phyloP scores from a whole-genome alignment of 1,140 invertebrate species.

The Bacillus rossius region DNA sequence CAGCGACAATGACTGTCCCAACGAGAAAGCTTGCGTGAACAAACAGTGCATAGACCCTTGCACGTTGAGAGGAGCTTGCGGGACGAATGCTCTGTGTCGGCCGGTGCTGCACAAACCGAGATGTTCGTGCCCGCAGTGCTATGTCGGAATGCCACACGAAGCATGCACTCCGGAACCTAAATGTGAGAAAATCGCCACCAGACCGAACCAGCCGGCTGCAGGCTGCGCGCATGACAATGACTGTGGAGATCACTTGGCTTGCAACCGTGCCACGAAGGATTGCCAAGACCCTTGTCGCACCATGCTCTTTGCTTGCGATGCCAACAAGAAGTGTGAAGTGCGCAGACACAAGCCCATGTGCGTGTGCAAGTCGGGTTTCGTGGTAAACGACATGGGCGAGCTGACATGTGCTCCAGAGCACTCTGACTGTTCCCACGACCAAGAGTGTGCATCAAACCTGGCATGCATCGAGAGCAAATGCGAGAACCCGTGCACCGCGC shows the following conservation, averaged over 20 bases:
- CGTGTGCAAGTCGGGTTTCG: constrained; percentile 82
- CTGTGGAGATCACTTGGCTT: constrained; percentile 47
- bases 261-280: constrained; percentile 56
- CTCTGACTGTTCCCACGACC: constrained; percentile 69
- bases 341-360: constrained; percentile 77
- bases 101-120: constrained; percentile 74
- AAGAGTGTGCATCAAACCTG: constrained; percentile 79
- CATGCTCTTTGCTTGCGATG: constrained; percentile 55
- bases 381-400: constrained; percentile 77
- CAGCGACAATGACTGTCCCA: constrained; percentile 83
- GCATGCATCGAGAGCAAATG: constrained; percentile 77
- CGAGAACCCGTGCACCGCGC: constrained; percentile 72
- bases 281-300: constrained; percentile 73
- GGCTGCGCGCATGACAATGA: constrained; percentile 11
- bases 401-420: constrained; percentile 73
- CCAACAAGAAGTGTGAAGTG: constrained; percentile 83
- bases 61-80: constrained; percentile 78
- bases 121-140: constrained; percentile 83
- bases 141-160: constrained; percentile 70
- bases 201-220: constrained; percentile 14
- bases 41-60: constrained; percentile 85
- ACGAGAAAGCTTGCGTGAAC: constrained; percentile 86
- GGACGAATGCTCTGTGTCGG: constrained; percentile 80
- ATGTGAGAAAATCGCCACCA: constrained; percentile 47
- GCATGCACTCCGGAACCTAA: constrained; percentile 70